phyloP scores from a whole-genome alignment of 2,797 vertebrate genomes.

The Danio aesculapii region DNA sequence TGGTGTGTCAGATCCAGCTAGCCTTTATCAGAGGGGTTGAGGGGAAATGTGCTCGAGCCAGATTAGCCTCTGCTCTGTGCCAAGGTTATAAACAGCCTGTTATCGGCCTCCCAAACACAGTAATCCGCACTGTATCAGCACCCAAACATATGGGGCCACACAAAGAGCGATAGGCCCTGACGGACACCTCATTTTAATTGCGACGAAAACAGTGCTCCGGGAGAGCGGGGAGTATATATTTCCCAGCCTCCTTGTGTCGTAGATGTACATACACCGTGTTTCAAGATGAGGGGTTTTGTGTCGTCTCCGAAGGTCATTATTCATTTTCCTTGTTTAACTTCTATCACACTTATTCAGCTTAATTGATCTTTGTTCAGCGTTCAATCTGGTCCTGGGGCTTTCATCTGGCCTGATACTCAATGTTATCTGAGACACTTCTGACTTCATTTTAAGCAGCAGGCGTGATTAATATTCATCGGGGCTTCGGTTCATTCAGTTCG shows the following conservation, averaged over 20 bases:
- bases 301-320: constrained; percentile 54
- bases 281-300: constrained; percentile 44
- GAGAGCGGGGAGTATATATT: constrained; percentile 44
- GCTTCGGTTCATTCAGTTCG: constrained; percentile 40
- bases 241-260: constrained; percentile 31
- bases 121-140: constrained; percentile 98
- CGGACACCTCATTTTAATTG: constrained; percentile 98
- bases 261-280: constrained; percentile 49
- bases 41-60: constrained; percentile 94
- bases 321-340: constrained; percentile 54
- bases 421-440: constrained; percentile 40
- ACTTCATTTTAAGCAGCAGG: constrained; percentile 37
- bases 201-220: constrained; percentile 82
- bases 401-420: constrained; percentile 43
- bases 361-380: constrained; percentile 54
- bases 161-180: constrained; percentile 94
- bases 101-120: constrained; percentile 97
- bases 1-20: constrained; percentile 74
- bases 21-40: constrained; percentile 85
- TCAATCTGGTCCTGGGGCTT: constrained; percentile 39
- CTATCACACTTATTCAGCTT: constrained; percentile 49
- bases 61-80: constrained; percentile 95
- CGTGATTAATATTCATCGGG: constrained; percentile 46
- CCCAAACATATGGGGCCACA: constrained; percentile 98
- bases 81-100: constrained; percentile 99